Base-by-base conservation (phyloP, 2,113 vertebrate genomes). In the Phaethornis superciliosus region DNA sequence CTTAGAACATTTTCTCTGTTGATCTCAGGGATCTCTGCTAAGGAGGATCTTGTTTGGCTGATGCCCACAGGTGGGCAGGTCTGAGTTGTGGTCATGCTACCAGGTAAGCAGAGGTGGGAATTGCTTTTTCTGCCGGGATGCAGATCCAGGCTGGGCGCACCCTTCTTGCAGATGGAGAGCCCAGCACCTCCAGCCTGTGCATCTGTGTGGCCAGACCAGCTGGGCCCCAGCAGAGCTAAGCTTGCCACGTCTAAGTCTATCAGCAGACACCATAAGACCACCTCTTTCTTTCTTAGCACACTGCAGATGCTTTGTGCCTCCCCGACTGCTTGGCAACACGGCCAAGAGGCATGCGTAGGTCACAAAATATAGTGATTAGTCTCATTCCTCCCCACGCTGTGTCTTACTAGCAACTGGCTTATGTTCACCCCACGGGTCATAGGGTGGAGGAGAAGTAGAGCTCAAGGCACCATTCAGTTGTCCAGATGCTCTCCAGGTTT, bases 261-360 rank as follows among this genome's bases (percentile, higher is more conserved):
- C 92, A 81, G 92, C 96, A 96, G 96, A 96, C 96, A 23, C 80
- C 69, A 4, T 96, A 96, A 96, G 92, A 95, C 85, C 92, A 75
- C 80, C 72, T 96, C 88, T 70, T 93, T 95, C 88, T 70, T 93
- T 20, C 95, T 96, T 75, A 96, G 94, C 90, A n/a, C 21, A 0
- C 68, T 64, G 83, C 85, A 93, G 95, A 75, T 81, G 90, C 94
- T 94, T 56, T 13, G 83, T 60, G 85, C 90, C 71, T 62, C 70
- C 21, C 54, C 2, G 6, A 64, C 75, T 60, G 68, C 89, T 90
- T 27, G 51, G 93, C 79, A 80, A 62, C 3, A 1, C 1, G 20
- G 71, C 47, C 26, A 18, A 81, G 64, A 78, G 54, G 47, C 0
- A 0, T 23, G 47, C 1, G 4, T 27, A 49, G 65, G 75, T 85